These are phyloP conservation scores for Urosaurus nigricauda DNA, from an alignment of 2,797 vertebrate genomes.

Conservation along the genomic window DNA sequence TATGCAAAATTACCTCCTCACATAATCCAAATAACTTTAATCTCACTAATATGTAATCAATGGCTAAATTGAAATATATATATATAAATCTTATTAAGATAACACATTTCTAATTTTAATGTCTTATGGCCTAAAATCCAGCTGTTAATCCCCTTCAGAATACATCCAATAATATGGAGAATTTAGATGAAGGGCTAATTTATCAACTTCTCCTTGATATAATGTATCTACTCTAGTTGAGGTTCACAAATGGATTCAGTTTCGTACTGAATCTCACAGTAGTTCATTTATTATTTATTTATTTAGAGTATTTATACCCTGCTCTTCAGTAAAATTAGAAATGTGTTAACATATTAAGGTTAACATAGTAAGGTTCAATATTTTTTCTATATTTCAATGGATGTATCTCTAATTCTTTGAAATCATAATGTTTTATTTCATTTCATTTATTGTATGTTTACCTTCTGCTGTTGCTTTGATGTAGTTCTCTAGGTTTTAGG, in stretches of 20 bases:
- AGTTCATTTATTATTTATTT: too few relatives aligned
- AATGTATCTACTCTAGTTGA: too few relatives aligned
- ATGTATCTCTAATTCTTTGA: not conserved
- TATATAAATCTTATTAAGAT: too few relatives aligned
- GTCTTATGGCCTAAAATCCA: too few relatives aligned
- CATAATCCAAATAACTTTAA: not conserved
- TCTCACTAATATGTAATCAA: not conserved
- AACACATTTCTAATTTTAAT: too few relatives aligned
- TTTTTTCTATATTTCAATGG: not conserved
- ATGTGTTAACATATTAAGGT: conserved; percentile 7
- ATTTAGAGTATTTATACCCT: too few relatives aligned
- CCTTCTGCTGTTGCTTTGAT: not conserved
- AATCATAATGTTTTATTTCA: not conserved
- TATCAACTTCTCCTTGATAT: too few relatives aligned
- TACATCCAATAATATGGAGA: too few relatives aligned
- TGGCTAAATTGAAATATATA: too few relatives aligned
- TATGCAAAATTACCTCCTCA: not conserved
- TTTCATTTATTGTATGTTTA: not conserved
- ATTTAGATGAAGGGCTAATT: too few relatives aligned
- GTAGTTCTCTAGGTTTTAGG: not conserved
- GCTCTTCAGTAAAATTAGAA: not conserved
- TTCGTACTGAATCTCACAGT: not conserved
- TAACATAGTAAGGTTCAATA: not conserved
- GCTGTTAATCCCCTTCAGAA: too few relatives aligned
- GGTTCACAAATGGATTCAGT: not conserved